Percentiles rank a stretch among this genome's conserved stretches.
phyloP scores from a whole-genome alignment of 2,797 vertebrate species.

The Acridotheres tristis region DNA sequence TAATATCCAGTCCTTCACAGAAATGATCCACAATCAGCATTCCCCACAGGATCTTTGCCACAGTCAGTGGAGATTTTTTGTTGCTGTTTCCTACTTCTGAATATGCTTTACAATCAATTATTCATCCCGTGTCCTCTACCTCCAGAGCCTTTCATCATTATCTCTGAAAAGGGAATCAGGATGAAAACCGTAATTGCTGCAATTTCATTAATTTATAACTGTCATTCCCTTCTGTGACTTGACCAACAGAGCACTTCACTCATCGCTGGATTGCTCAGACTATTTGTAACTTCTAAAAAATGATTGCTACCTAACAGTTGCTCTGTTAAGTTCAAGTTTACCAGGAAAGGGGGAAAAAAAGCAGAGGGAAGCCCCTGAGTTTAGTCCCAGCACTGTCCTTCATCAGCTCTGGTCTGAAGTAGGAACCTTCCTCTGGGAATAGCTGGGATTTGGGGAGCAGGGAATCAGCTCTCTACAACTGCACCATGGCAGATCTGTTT shows the following conservation, averaged over 20 bases:
- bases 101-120: neutral
- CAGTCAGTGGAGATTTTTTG: neutral
- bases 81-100: neutral
- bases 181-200: neutral
- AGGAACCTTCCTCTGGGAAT: neutral
- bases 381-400: neutral
- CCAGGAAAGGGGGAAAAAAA: neutral
- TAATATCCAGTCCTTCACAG: constrained; percentile 18
- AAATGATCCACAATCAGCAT: constrained; percentile 10
- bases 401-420: neutral
- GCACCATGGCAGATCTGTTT: neutral
- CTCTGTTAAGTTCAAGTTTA: neutral
- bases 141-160: neutral
- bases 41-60: neutral
- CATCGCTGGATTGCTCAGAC: neutral
- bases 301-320: neutral
- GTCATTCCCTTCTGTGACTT: neutral
- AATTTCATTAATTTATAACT: neutral
- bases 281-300: neutral
- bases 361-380: fast-evolving
- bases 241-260: neutral
- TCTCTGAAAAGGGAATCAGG: neutral
- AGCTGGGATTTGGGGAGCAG: neutral
- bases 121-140: neutral
- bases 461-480: neutral